Percentiles rank a stretch among this genome's conserved stretches.
Evolutionary conservation across 2,113 vertebrate genomes (phyloP).

Genomic region (Nanorana parkeri): DNA sequence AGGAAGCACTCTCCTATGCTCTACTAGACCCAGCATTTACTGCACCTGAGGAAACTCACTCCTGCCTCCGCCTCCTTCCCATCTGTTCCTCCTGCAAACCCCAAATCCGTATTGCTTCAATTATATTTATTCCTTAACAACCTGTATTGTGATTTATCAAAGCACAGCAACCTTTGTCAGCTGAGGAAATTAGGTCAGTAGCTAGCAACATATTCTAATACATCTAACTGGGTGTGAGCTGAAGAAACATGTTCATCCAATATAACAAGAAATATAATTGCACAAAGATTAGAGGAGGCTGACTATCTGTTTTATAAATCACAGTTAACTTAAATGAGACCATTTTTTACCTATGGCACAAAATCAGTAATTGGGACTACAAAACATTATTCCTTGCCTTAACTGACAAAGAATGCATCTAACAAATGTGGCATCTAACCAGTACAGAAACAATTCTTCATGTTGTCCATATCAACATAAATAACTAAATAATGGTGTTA

Average conservation of each 20-base stretch:
- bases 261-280: not conserved
- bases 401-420: not conserved
- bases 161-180: not conserved
- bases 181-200: not conserved
- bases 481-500: too few species aligned
- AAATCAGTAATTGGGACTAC: conserved; percentile 8
- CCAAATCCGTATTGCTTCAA: not conserved
- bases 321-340: not conserved
- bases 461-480: not conserved
- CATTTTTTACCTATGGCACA: not conserved
- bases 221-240: not conserved
- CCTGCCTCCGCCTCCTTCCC: too few species aligned
- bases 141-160: not conserved
- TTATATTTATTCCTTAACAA: not conserved
- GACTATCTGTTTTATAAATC: not conserved
- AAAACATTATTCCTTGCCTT: not conserved
- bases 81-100: too few species aligned
- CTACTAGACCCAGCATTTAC: too few species aligned
- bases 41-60: too few species aligned
- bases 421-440: not conserved
- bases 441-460: not conserved
- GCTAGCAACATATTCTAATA: too few species aligned
- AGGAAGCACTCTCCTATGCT: too few species aligned
- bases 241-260: not conserved
- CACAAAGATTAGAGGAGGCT: not conserved